Evolutionary conservation across 2,797 vertebrate genomes (phyloP), one percentile per base, ranked within the genome.

Genomic region (Myotis planiceps): DNA sequence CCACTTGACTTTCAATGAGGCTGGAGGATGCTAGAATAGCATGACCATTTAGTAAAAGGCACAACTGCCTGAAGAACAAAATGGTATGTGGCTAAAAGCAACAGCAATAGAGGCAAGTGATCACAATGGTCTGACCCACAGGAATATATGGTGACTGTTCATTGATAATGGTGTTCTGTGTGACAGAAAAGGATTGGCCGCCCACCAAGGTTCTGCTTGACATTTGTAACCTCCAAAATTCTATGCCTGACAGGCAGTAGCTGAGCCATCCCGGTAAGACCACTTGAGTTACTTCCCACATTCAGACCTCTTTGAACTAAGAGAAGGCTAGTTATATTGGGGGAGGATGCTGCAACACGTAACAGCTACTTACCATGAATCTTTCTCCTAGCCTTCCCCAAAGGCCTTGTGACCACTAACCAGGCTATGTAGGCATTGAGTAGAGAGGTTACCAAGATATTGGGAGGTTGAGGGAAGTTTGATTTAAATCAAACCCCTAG

Each of bases 401-500:
- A 65, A 58, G 12, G 29, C 23, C 76, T 15, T 63, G 47, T 79
- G 53, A 18, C 3, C 60, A 81, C 42, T 80, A 66, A 53, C 27
- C 29, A 90, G 9, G 5, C 37, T 83, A 89, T 83, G 18, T 51
- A 34, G 34, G 3, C 42, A 88, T 0, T 84, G 63, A 42, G 14
- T 83, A 75, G 85, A 92, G 32, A 93, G 80, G 42, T 79, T 71
- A 49, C 27, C 19, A 39, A 68, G 63, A 87, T 6, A 8, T 37
- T 83, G 37, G 18, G 53, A 85, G 3, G 19, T 63, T 74, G 18
- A 49, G 13, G 15, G 79, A 92, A 45, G 68, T 63, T 84, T 66
- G 34, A 49, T 88, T 81, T 85, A 94, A 94, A 94, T 81, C 47
- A 94, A 90, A 90, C n/a, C 53, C 23, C 27, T 49, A 58, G 18